phyloP scores from a whole-genome alignment of 1,140 invertebrate genomes.

The Cepaea nemoralis region DNA sequence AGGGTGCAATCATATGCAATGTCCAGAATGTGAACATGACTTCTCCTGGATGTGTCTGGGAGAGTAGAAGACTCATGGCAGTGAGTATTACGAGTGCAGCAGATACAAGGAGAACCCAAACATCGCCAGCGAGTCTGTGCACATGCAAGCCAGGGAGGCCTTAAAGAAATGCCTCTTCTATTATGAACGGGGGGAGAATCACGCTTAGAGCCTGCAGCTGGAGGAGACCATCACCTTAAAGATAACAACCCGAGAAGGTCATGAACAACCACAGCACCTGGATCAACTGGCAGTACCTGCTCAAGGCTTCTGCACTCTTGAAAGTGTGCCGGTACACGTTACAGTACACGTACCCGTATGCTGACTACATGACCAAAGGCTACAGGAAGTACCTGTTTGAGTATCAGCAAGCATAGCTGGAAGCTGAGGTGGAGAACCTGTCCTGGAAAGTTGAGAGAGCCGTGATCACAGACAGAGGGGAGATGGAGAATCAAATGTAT shows the following conservation, averaged over 20 bases:
- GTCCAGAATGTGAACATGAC: constrained; percentile 97
- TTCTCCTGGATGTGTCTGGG: constrained; percentile 99
- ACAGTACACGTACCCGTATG: too few species aligned
- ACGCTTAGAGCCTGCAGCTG: constrained; percentile 95
- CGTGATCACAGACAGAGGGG: too few species aligned
- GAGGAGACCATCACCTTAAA: constrained; percentile 93
- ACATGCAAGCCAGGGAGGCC: constrained; percentile 95
- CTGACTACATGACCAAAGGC: too few species aligned
- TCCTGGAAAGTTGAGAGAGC: too few species aligned
- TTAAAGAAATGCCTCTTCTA: constrained; percentile 99
- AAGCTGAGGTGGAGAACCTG: too few species aligned
- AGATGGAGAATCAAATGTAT: constrained; percentile 99
- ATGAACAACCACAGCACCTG: constrained; percentile 88
- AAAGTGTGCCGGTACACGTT: too few species aligned
- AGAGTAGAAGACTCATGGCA: constrained; percentile 98
- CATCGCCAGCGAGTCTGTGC: constrained; percentile 94
- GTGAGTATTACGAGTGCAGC: constrained; percentile 99
- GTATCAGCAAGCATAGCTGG: too few species aligned
- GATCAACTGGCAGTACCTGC: too few species aligned
- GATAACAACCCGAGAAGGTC: constrained; percentile 92
- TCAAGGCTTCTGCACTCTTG: too few species aligned
- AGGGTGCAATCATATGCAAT: too few species aligned
- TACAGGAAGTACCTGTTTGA: too few species aligned
- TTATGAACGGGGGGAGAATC: constrained; percentile 99
- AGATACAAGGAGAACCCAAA: constrained; percentile 99